Percentiles rank a stretch among this genome's conserved stretches.
phyloP scores from a whole-genome alignment of 2,797 vertebrate species.

The Amblyraja radiata region DNA sequence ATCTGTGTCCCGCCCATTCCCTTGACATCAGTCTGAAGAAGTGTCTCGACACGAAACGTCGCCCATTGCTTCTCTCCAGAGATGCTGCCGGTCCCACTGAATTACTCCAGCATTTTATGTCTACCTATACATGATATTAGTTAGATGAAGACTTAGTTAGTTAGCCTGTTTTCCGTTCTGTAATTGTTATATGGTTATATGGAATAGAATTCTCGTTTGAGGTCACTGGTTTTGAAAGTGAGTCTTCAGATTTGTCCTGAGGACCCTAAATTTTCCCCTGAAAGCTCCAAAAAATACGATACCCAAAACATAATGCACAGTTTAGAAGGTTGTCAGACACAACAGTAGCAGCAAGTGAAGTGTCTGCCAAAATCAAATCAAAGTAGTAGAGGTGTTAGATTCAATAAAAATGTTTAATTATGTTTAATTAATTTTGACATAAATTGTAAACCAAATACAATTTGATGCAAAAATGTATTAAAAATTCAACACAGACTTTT shows the following conservation, averaged over 20 bases:
- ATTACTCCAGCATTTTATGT: too few species aligned
- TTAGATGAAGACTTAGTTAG: too few species aligned
- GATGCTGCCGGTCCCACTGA: too few species aligned
- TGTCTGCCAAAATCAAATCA: constrained; percentile 51
- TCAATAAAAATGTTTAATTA: constrained; percentile 41
- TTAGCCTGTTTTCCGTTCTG: too few species aligned
- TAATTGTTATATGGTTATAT: too few species aligned
- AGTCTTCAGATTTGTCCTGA: background rate
- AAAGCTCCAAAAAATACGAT: constrained; percentile 66
- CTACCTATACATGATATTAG: background rate
- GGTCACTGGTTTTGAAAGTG: background rate
- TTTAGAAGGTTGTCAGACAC: constrained; percentile 73
- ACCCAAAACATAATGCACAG: constrained; percentile 67
- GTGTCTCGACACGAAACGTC: too few species aligned
- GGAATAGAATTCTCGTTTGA: background rate
- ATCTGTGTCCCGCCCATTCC: too few species aligned
- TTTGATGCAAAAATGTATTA: background rate
- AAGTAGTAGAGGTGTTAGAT: constrained; percentile 37
- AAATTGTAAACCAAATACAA: constrained; percentile 28
- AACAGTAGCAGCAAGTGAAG: constrained; percentile 71
- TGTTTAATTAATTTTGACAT: constrained; percentile 21
- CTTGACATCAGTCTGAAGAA: too few species aligned
- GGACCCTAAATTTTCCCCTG: constrained; percentile 54
- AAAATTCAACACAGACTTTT: background rate
- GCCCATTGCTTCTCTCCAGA: too few species aligned